phyloP scores from a whole-genome alignment of 1,140 invertebrate species.

The Brachionus plicatilis region DNA sequence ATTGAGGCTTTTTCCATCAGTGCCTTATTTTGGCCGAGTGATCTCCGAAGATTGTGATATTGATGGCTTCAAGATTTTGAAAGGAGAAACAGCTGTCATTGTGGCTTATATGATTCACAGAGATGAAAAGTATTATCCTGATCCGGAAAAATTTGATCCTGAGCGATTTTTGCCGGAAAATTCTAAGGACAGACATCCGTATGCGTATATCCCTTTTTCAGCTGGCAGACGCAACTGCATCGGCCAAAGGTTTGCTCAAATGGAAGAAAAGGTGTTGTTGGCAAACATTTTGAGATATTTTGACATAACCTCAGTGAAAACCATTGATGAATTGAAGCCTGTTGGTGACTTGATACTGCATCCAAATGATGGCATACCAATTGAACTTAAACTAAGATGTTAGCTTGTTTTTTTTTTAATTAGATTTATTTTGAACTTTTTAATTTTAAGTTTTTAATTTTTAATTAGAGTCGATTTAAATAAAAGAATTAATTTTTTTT shows the following conservation, averaged over 20 bases:
- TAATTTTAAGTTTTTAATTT: not conserved
- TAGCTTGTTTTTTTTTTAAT: not conserved
- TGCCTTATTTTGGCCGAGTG: slow-evolving; percentile 69
- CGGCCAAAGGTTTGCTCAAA: slow-evolving; percentile 77
- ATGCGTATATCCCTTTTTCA: slow-evolving; percentile 77
- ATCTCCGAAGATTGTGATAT: slow-evolving; percentile 63
- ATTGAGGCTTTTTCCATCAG: slow-evolving; percentile 70
- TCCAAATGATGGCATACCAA: slow-evolving; percentile 50
- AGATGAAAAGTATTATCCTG: slow-evolving; percentile 65
- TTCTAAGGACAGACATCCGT: slow-evolving; percentile 69
- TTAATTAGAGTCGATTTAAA: not conserved
- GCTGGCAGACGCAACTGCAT: slow-evolving; percentile 78
- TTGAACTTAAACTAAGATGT: slow-evolving; percentile 56
- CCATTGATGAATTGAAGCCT: slow-evolving; percentile 49
- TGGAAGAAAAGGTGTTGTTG: slow-evolving; percentile 76
- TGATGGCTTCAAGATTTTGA: slow-evolving; percentile 61
- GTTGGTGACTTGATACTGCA: slow-evolving; percentile 54
- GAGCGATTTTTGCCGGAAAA: slow-evolving; percentile 82
- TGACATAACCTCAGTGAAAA: slow-evolving; percentile 54
- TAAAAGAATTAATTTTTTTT: not conserved
- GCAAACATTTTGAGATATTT: slow-evolving; percentile 78
- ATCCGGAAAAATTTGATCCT: slow-evolving; percentile 78
- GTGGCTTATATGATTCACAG: slow-evolving; percentile 67
- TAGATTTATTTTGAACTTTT: not conserved
- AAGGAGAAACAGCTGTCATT: slow-evolving; percentile 66